Conservation (phyloP, 2,797 vertebrate species). For the Peromyscus attwateri region DNA sequence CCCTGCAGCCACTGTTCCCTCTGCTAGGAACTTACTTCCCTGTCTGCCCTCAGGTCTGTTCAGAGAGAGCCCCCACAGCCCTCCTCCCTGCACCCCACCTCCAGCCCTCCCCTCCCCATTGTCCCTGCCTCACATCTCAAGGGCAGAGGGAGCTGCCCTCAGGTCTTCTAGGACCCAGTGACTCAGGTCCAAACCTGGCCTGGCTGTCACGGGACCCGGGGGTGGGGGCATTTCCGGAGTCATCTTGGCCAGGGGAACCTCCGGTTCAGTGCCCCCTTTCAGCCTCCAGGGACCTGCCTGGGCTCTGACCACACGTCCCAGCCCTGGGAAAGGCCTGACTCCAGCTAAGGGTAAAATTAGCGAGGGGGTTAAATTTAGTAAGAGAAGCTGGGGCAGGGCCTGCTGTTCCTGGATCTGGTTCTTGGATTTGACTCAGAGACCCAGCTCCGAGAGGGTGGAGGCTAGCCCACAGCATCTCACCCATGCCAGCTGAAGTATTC, state of each 20-base stretch:
- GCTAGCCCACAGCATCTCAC: neutral
- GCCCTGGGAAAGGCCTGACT: slow-evolving; percentile 94
- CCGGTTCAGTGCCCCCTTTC: neutral
- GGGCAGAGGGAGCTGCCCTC: neutral
- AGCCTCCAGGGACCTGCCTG: slow-evolving; percentile 34
- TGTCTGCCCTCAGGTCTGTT: neutral
- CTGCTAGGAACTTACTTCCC: neutral
- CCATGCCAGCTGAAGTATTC: neutral
- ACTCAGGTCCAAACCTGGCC: neutral
- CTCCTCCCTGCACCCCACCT: neutral
- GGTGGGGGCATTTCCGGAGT: slow-evolving; percentile 61
- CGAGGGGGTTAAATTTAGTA: slow-evolving; percentile 92
- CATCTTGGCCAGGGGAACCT: slow-evolving; percentile 62
- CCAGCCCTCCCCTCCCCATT: neutral
- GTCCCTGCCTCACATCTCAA: neutral
- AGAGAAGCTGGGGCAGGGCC: slow-evolving; percentile 10
- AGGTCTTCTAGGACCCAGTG: neutral
- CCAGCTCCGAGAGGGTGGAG: neutral
- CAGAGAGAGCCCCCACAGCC: neutral
- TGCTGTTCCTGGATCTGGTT: neutral
- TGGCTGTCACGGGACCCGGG: slow-evolving; percentile 23
- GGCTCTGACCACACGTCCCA: slow-evolving; percentile 80
- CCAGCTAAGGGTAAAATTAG: slow-evolving; percentile 91
- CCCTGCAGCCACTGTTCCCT: neutral
- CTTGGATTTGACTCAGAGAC: neutral